Base-by-base conservation (phyloP, 2,888 invertebrate genomes). In the Lumbricus terrestris region DNA sequence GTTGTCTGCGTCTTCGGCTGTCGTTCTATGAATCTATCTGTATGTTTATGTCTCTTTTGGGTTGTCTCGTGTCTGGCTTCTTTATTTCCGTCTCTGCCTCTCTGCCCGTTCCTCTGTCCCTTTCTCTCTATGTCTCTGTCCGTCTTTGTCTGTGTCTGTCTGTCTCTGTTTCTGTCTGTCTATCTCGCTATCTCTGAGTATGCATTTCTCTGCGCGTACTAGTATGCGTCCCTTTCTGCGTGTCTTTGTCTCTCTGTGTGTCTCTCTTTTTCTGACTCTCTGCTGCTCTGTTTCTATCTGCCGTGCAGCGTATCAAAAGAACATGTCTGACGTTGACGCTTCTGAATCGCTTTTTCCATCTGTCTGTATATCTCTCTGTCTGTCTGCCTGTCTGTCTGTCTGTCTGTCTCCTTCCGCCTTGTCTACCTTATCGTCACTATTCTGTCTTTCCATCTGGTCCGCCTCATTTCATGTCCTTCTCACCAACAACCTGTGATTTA, bases 401-500 rank as follows among this genome's bases (percentile, higher is more conserved):
- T 69, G 69, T 69, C 29, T 69, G 69, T 16, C 8, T 69, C 23
- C 47, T 29, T 69, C 29, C n/a, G n/a, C n/a, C 8, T 69, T 29
- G 3, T 23, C 29, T 54, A 23, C 23, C 69, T n/a, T n/a, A 11
- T 69, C 47, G 69, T 69, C 69, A 69, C 69, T 69, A 13, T n/a
- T 69, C 69, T 23, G 47, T 69, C 69, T 69, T 69, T 69, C n/a
- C 69, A n/a, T 69, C 29, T 69, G 69, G 69, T 69, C n/a, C 11
- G 69, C 13, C 69, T 69, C 69, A 69, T 15, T 69, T n/a, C 8
- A n/a, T 69, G 69, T 69, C 8, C 69, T 69, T 69, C 69, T 69
- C 69, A 69, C 69, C 69, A 69, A 69, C 69, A 69, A 69, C 69
- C 69, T 69, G 69, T 69, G 69, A 69, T 69, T 69, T 69, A 69